Evolutionary conservation across 1,140 invertebrate genomes (phyloP).

Genomic region (Mesaphorura yosii): DNA sequence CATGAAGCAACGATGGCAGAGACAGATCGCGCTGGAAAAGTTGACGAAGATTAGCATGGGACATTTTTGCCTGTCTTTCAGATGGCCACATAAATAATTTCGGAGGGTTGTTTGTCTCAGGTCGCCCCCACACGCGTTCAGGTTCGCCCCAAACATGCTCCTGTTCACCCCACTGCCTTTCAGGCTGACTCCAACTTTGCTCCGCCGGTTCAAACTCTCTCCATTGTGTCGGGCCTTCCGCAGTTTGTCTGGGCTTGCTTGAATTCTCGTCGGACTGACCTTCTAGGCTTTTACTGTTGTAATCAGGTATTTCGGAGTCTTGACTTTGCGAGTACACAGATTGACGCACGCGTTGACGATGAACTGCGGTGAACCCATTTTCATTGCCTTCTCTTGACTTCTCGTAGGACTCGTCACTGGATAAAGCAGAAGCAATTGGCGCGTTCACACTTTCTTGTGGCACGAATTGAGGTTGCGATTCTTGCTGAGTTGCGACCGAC

Average conservation of each 20-base stretch:
- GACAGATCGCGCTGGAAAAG: no score
- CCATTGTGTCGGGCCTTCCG: slow-evolving; percentile 10
- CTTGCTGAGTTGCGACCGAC: no score
- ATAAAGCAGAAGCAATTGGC: no score
- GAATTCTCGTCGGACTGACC: not conserved
- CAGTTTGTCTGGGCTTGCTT: not conserved
- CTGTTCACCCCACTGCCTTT: slow-evolving; percentile 21
- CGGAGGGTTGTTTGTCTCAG: slow-evolving; percentile 34
- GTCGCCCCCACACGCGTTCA: slow-evolving; percentile 51
- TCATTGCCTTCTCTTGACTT: no score
- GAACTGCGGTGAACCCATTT: no score
- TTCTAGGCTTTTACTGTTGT: not conserved
- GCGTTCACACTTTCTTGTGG: no score
- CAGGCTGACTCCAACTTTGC: slow-evolving; percentile 8
- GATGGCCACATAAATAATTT: not conserved
- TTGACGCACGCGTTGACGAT: no score
- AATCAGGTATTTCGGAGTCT: not conserved
- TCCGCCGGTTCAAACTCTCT: slow-evolving; percentile 5
- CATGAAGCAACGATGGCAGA: no score
- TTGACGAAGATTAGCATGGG: not conserved
- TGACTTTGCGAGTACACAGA: no score
- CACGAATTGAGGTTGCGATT: no score
- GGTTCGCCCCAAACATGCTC: slow-evolving; percentile 43
- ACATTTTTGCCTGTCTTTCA: not conserved
- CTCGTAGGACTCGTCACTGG: no score